Percentiles rank a stretch among this genome's conserved stretches.
Evolutionary conservation across 2,113 vertebrate species (phyloP).

Genomic region (Xenopus laevis): DNA sequence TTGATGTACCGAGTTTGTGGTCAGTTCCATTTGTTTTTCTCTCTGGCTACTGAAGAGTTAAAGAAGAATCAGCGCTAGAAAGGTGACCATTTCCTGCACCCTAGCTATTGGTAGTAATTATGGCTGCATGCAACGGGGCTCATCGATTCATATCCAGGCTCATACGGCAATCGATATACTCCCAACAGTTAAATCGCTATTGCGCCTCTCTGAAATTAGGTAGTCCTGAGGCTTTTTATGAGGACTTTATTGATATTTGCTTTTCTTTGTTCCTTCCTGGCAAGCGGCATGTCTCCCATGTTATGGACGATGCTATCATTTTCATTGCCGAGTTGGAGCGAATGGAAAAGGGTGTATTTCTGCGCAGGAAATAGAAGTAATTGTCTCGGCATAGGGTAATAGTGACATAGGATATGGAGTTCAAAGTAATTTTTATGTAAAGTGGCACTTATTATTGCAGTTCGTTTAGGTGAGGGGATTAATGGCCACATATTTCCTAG

Average conservation of each 20-base stretch:
- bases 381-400: conserved; percentile 14
- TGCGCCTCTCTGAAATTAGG: conserved; percentile 24
- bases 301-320: conserved; percentile 28
- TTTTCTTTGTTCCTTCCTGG: conserved; percentile 17
- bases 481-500: background rate
- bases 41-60: conserved; percentile 8
- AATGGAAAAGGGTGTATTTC: conserved; percentile 2
- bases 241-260: conserved; percentile 38
- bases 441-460: background rate
- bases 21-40: too few species aligned
- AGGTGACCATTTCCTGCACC: background rate
- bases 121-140: conserved; percentile 1
- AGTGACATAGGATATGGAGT: background rate
- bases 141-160: conserved; percentile 17
- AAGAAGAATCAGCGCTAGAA: background rate
- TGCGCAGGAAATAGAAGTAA: conserved; percentile 8
- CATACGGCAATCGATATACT: conserved; percentile 30
- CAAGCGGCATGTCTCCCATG: background rate
- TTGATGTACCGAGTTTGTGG: too few species aligned
- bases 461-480: background rate
- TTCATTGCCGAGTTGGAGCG: conserved; percentile 11
- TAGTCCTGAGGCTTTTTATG: conserved; percentile 17
- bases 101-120: conserved; percentile 14
- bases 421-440: background rate
- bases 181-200: conserved; percentile 19